Conservation (phyloP, 2,797 vertebrate species). For the Falco berigora region DNA sequence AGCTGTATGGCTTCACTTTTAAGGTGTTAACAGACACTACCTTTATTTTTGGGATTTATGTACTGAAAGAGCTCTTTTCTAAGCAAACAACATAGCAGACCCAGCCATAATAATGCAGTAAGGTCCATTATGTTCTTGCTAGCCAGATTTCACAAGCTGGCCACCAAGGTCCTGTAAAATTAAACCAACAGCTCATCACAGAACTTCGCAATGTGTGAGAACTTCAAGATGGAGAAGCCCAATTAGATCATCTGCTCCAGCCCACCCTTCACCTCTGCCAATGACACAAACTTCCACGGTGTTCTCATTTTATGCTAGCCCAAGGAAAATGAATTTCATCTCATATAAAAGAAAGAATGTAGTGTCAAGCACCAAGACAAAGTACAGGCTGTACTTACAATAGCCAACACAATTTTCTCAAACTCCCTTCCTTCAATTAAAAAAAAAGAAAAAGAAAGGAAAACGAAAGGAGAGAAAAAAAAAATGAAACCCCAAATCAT, state of each 20-base stretch:
- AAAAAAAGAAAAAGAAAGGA: not conserved
- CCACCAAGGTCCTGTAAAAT: conserved; percentile 12
- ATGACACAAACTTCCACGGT: conserved; percentile 8
- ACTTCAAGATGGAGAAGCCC: conserved; percentile 12
- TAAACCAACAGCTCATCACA: conserved; percentile 39
- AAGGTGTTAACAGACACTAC: not conserved
- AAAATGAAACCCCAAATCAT: not conserved
- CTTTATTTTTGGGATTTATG: not conserved
- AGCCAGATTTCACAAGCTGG: conserved; percentile 22
- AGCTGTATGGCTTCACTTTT: not conserved
- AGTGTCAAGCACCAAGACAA: conserved; percentile 32
- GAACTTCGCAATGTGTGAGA: not conserved
- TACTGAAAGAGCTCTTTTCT: not conserved
- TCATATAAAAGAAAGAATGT: conserved; percentile 55
- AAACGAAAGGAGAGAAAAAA: too few relatives aligned
- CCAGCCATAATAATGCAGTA: not conserved
- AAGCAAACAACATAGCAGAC: not conserved
- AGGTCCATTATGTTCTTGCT: not conserved
- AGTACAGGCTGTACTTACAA: conserved; percentile 50
- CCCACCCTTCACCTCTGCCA: conserved; percentile 35
- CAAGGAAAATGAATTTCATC: conserved; percentile 43
- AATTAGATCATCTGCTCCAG: conserved; percentile 52
- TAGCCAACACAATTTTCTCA: not conserved
- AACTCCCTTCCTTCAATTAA: not conserved
- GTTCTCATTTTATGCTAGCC: conserved; percentile 54